Base-by-base conservation (phyloP, 2,888 invertebrate species). In the Aplocera efformata region DNA sequence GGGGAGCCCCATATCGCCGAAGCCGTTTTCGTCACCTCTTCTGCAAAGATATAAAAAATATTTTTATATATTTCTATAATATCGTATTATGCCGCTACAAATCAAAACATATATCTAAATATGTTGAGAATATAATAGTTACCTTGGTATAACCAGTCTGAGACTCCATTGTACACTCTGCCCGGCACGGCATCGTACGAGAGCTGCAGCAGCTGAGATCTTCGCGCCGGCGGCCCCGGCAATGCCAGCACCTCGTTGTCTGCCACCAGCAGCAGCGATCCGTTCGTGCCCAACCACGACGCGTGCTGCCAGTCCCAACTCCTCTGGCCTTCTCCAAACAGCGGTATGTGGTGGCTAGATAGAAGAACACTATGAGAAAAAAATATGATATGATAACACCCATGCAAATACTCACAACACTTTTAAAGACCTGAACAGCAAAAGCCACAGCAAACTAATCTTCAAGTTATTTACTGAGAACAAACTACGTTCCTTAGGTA, bases 131-230 rank as follows among this genome's bases (percentile, higher is more conserved):
- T 8, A 17, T 6, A 28, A 5, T 17, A 17, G 13, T n/a, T 28
- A 96, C 96, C 96, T 92, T 98, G 98, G 85, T 98, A 98, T 17
- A 98, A 86, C 98, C 98, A 98, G 78, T 98, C 98, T 9, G 98
- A 95, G 21, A 98, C 92, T 37, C 98, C 98, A 77, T 98, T 98
- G 88, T 95, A 97, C 41, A 98, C 89, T 40, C 92, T 84, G 41
- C 94, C 94, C n/a, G 94, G 92, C 54, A 90, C 82, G 21, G 95
- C 95, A 33, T 94, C 93, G 67, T 90, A 90, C 33, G 96, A 96
- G 68, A 96, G 90, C 32, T 93, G 90, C 40, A 91, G 83, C 58
- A 94, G 91, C 0, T 84, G 83, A 6, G 89, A 84, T 49, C 92
- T 88, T 53, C 93, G 92, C 2, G 90, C 89, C 32, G 93, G 90